Base-by-base conservation (phyloP, 2,113 vertebrate genomes). In the Pseudorectes ferrugineus region DNA sequence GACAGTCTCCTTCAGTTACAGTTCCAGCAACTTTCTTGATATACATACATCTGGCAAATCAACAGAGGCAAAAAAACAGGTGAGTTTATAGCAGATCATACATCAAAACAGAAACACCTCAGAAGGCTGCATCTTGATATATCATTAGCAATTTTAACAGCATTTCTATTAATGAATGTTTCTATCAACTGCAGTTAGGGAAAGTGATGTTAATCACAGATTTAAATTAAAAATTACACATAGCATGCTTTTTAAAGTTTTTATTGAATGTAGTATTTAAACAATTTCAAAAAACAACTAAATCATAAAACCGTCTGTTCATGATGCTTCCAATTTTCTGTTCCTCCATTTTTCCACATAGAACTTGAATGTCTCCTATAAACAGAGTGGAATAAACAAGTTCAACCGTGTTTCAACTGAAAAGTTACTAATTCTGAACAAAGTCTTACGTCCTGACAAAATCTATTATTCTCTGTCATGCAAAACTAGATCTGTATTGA, bases 351-450 rank as follows among this genome's bases (percentile, higher is more conserved):
- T 98, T 23, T 98, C 96, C 85, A 94, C 89, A 45, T 99, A 99
- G 97, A 98, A 99, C 82, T 86, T 97, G 76, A 99, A 98, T 17
- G 97, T 93, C 95, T 99, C 98, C 99, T 99, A 96, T 77, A 88
- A 77, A 87, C 52, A 75, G 58, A 97, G 89, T 38, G 38, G 67
- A 77, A 93, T 46, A 95, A 93, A 76, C 78, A 90, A 93, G 83
- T 88, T 95, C 52, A 93, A 43, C 48, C 59, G 22, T 58, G 72
- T 83, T 93, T 65, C 65, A 80, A 38, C 15, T 55, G 62, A 83
- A 74, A 95, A 89, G 66, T 95, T 89, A 95, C 63, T 78, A 72
- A 89, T 89, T 78, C 46, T 65, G 62, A 88, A 79, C 31, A 49
- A 96, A 94, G 57, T 88, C 70, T 67, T 43, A 73, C 1, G 28